Conservation (phyloP, 2,113 vertebrate genomes). For the Callospermophilus lateralis region DNA sequence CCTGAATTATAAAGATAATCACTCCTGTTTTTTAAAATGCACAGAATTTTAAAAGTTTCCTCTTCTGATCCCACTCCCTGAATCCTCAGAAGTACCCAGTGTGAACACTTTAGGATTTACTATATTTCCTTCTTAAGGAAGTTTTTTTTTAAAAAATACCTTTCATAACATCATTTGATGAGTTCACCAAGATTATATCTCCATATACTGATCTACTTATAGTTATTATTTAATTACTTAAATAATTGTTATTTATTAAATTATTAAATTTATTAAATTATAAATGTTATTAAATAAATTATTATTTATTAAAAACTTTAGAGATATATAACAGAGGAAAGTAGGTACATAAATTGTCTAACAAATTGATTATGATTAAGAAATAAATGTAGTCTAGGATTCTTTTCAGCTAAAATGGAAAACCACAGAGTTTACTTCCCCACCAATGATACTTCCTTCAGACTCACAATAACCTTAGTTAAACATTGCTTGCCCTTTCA, state of each 20-base stretch:
- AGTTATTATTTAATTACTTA: background rate
- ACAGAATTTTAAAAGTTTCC: background rate
- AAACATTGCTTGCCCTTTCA: background rate
- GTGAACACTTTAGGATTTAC: background rate
- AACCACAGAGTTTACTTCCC: constrained; percentile 25
- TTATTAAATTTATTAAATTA: background rate
- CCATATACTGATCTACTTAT: background rate
- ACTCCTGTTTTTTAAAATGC: background rate
- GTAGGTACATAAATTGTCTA: background rate
- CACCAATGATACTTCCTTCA: background rate
- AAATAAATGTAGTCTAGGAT: constrained; percentile 3
- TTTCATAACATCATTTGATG: background rate
- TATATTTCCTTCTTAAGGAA: background rate
- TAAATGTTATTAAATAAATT: too few species aligned
- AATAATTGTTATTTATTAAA: too few species aligned
- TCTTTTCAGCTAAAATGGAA: background rate
- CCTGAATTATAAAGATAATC: background rate
- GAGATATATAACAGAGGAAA: background rate
- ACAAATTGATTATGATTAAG: background rate
- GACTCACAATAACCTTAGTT: background rate
- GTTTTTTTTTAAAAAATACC: background rate
- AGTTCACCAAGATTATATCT: constrained; percentile 21
- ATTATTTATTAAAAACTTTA: background rate
- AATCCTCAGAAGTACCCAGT: background rate
- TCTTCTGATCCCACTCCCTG: background rate